Conservation (phyloP, 2,797 vertebrate genomes). For the Spizella passerina region DNA sequence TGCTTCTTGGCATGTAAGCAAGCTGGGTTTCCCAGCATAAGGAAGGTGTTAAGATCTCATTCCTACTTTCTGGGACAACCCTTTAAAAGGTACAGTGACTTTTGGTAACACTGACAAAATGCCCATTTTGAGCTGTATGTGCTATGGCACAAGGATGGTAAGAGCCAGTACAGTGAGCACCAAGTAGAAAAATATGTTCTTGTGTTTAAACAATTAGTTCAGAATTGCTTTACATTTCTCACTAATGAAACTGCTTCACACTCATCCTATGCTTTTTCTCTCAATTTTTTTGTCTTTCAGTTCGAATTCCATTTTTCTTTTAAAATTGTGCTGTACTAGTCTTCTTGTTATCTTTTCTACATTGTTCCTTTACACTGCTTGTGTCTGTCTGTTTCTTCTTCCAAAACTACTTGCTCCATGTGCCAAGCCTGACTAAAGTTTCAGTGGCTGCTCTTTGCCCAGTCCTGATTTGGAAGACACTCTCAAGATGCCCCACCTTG, state of each 20-base stretch:
- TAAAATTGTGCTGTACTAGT: neutral
- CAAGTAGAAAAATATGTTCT: neutral
- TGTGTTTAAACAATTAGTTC: neutral
- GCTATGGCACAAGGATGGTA: neutral
- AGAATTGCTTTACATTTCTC: neutral
- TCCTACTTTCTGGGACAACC: slow-evolving; percentile 57
- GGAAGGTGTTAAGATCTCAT: neutral
- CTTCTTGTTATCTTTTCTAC: neutral
- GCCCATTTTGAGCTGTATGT: neutral
- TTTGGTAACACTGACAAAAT: neutral
- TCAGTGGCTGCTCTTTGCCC: neutral
- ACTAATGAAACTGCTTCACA: neutral
- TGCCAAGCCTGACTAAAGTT: neutral
- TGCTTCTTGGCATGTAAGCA: neutral
- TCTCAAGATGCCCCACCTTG: neutral
- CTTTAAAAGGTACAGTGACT: slow-evolving; percentile 28
- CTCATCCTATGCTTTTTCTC: neutral
- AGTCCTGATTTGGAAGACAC: neutral
- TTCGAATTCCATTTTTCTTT: neutral
- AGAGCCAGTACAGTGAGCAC: neutral
- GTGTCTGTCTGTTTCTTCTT: neutral
- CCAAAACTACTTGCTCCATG: neutral
- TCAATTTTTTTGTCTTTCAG: neutral
- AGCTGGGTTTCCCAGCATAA: neutral
- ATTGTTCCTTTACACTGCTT: neutral